A percentile compares a stretch with the other conserved stretches of the same genome.
Conservation (phyloP, 2,113 vertebrate species). For the Ceyx margarethae region DNA sequence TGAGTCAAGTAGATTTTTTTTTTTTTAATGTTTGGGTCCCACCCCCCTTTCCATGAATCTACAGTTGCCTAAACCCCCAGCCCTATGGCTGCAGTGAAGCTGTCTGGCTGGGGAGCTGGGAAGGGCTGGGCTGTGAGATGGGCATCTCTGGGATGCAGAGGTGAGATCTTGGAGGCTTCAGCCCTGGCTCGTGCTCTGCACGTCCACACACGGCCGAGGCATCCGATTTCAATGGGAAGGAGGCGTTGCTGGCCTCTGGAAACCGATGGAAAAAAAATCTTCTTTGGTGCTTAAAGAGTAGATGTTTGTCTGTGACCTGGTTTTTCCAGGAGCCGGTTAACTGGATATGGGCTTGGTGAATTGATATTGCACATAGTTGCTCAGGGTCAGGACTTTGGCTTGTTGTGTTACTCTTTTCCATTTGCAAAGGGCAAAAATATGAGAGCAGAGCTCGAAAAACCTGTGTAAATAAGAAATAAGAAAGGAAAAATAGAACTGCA, state of each 20-base stretch:
- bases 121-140: background rate
- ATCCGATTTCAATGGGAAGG: background rate
- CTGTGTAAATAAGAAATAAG: conserved; percentile 52
- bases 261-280: background rate
- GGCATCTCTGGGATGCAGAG: background rate
- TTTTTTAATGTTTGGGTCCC: no score
- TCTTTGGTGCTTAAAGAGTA: background rate
- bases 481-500: conserved; percentile 35
- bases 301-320: background rate
- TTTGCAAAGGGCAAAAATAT: conserved; percentile 7
- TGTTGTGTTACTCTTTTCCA: background rate
- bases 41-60: background rate
- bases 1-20: background rate
- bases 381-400: background rate
- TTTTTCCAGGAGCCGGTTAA: background rate
- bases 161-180: background rate
- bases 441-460: conserved; percentile 2
- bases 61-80: background rate
- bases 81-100: background rate
- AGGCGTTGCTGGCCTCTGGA: background rate
- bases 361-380: background rate
- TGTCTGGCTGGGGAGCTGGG: background rate
- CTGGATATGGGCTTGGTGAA: background rate
- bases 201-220: fast-evolving
- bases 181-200: fast-evolving